Evolutionary conservation across 2,888 invertebrate species (phyloP), one percentile per base, ranked within the genome.

Genomic region (Julus scandinavius): DNA sequence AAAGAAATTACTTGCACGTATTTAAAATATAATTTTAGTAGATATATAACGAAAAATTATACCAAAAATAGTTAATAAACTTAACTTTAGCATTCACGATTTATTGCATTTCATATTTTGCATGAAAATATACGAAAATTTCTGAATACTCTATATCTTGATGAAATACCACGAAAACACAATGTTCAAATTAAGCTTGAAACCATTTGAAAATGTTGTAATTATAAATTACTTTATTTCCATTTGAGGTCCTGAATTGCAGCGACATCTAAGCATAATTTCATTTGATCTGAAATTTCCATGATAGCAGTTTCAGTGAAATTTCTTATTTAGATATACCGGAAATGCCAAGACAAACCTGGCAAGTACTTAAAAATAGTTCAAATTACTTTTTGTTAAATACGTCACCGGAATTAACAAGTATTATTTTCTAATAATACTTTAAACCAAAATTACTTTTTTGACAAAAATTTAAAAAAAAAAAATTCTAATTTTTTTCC

Each of bases 141-240:
- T 54, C 54, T 54, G 13, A 54, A 54, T 54, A 54, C 17, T 54
- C 3, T 54, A 17, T 54, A 9, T 11, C 17, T 54, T 54, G 54
- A 54, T 15, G 54, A 54, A 15, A 13, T 54, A 13, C 54, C 13
- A 45, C 1, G 5, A 45, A 1, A 45, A 45, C 45, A 45, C 6
- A 45, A 7, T 45, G 45, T 7, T 45, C 0, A 45, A 7, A 45
- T 45, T 45, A 45, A 45, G 45, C 45, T 45, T 7, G 7, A 45
- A 45, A 45, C 5, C 45, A 45, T 45, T 45, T 45, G 45, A 45
- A 45, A 45, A 45, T 45, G 38, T 40, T 38, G 15, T 38, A 11
- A 80, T 80, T 11, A 80, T 80, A 80, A 80, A 38, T 63, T 29
- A 72, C 15, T 72, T 80, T 40, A 80, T 80, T 80, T 80, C 29